Conservation (phyloP, 1,140 invertebrate genomes). For the Brachionus angularis region DNA sequence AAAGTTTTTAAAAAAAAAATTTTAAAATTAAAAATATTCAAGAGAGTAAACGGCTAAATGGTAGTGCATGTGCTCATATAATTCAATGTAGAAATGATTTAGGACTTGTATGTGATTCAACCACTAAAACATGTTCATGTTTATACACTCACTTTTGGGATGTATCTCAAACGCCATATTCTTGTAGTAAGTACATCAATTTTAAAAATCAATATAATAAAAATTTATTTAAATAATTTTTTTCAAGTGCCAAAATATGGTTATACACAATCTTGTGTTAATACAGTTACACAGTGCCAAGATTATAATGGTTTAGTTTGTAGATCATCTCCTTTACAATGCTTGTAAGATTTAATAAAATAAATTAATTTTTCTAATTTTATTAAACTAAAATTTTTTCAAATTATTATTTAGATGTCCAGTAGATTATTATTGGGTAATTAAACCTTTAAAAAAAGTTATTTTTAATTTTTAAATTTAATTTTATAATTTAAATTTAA, state of each 20-base stretch:
- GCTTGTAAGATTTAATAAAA: background rate
- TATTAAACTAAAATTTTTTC: no score
- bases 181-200: background rate
- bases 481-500: background rate
- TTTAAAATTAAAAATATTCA: background rate
- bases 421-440: slow-evolving; percentile 23
- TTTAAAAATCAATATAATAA: background rate
- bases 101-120: background rate
- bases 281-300: background rate
- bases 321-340: background rate
- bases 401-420: no score
- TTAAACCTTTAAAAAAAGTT: background rate
- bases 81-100: slow-evolving; percentile 22
- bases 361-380: background rate
- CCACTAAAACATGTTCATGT: slow-evolving; percentile 5
- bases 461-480: slow-evolving; percentile 4
- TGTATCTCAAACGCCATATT: background rate
- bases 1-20: background rate
- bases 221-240: background rate
- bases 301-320: slow-evolving; percentile 18
- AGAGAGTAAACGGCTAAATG: background rate
- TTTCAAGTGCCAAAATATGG: background rate
- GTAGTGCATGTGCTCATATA: background rate
- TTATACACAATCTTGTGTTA: no score
- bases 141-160: slow-evolving; percentile 15